Evolutionary conservation across 2,797 vertebrate species (phyloP).

Genomic region (Chanos chanos): DNA sequence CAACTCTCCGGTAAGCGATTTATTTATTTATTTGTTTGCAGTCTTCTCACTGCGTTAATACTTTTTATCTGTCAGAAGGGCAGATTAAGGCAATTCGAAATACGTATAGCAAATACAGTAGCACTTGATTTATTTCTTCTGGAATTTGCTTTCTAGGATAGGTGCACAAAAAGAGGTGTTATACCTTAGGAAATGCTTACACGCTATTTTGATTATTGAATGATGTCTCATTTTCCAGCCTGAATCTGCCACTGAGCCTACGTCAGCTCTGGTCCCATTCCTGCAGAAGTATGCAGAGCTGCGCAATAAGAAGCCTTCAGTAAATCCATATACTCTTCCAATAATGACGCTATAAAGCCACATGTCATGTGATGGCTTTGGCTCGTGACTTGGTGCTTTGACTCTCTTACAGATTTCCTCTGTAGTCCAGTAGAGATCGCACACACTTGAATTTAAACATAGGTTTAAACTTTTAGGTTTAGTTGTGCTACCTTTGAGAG

Average conservation of each 20-base stretch:
- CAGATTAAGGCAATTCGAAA: background rate
- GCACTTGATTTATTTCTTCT: too few species aligned
- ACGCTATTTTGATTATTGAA: background rate
- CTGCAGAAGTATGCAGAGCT: conserved; percentile 90
- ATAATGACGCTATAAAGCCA: too few species aligned
- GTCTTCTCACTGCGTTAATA: too few species aligned
- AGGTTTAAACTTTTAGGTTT: background rate
- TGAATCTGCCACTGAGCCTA: conserved; percentile 85
- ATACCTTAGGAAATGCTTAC: background rate
- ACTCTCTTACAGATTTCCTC: background rate
- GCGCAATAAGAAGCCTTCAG: conserved; percentile 87
- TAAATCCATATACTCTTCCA: too few species aligned
- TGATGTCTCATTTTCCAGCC: conserved; percentile 66
- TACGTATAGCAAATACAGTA: too few species aligned
- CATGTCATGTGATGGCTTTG: background rate
- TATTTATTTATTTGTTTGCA: too few species aligned
- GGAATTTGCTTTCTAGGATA: too few species aligned
- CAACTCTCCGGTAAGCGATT: conserved; percentile 87
- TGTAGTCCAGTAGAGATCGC: too few species aligned
- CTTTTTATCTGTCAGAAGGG: background rate
- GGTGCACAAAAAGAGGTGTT: background rate
- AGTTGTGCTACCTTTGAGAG: background rate
- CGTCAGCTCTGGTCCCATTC: conserved; percentile 84
- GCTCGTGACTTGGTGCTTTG: background rate
- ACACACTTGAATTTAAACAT: too few species aligned